These are phyloP conservation scores for Phylloscopus trochiloides DNA, from an alignment of 2,113 vertebrate species.

Conservation along the genomic window DNA sequence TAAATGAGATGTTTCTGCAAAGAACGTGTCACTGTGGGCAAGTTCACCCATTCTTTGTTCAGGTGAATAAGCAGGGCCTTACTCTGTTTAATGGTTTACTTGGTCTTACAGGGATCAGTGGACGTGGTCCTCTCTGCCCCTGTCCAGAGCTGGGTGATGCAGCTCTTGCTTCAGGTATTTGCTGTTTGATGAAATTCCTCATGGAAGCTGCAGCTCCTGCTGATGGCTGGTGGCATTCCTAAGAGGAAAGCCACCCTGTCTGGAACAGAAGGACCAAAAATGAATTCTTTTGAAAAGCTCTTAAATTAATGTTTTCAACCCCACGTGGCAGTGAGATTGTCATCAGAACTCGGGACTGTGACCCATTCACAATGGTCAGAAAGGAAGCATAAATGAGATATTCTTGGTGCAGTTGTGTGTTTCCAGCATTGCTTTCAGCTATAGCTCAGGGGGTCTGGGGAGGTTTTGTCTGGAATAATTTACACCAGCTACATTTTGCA, in stretches of 20 bases:
- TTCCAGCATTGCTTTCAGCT: background rate
- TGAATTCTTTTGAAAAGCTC: background rate
- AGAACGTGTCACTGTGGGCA: background rate
- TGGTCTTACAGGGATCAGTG: background rate
- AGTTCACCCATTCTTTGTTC: background rate
- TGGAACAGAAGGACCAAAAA: background rate
- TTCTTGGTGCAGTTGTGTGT: accelerated
- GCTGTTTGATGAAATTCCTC: background rate
- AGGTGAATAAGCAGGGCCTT: background rate
- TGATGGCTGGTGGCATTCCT: background rate
- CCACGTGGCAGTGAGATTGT: background rate
- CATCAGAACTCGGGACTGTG: background rate
- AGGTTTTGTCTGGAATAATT: background rate
- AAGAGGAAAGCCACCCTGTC: accelerated
- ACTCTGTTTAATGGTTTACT: background rate
- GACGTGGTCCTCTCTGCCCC: accelerated
- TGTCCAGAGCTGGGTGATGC: background rate
- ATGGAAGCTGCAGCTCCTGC: background rate
- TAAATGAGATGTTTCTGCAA: background rate
- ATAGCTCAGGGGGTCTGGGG: accelerated
- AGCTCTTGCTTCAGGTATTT: background rate
- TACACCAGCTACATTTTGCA: background rate
- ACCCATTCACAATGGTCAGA: background rate
- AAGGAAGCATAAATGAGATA: background rate
- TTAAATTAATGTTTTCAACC: background rate